These are phyloP conservation scores for Melospiza georgiana DNA, from an alignment of 2,113 vertebrate genomes.

Conservation along the genomic window DNA sequence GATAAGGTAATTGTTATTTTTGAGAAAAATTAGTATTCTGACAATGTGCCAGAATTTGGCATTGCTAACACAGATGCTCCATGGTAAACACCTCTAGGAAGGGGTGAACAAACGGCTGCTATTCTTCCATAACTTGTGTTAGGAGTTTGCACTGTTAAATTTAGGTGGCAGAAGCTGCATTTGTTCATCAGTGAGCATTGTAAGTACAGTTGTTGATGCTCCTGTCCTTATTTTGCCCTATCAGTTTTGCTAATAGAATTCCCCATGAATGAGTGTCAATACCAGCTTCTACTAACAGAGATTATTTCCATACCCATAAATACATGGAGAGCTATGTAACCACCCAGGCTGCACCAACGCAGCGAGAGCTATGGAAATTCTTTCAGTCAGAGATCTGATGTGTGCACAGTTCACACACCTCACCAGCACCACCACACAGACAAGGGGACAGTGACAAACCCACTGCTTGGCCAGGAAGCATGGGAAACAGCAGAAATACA, in stretches of 20 bases:
- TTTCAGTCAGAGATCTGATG: background rate
- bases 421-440: background rate
- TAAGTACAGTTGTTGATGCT: background rate
- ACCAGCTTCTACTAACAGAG: background rate
- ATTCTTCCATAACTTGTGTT: background rate
- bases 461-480: accelerated
- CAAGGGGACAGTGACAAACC: background rate
- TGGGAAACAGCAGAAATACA: background rate
- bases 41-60: background rate
- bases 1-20: background rate
- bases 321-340: background rate
- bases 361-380: background rate
- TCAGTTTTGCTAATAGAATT: background rate
- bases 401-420: background rate
- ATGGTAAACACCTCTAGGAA: background rate
- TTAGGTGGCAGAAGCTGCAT: background rate
- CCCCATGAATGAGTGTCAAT: background rate
- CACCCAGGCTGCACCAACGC: background rate
- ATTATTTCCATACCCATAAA: background rate
- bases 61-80: background rate
- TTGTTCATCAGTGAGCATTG: background rate
- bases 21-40: background rate
- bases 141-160: background rate
- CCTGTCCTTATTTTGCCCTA: background rate
- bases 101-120: background rate